Conservation (phyloP, 1,140 invertebrate genomes). For the Heliconius hewitsoni region DNA sequence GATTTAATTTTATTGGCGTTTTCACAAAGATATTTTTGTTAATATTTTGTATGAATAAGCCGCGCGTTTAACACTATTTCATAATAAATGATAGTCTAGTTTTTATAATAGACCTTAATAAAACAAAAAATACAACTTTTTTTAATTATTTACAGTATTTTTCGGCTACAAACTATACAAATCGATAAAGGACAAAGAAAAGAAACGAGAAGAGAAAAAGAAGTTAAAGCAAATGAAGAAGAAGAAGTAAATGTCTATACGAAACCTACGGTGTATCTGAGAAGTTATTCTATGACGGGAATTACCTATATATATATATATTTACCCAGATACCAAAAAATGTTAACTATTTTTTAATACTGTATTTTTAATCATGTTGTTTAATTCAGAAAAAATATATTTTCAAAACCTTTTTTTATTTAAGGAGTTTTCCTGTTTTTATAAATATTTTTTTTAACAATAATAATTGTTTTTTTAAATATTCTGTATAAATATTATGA, state of each 20-base stretch:
- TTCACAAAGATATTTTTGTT: no score
- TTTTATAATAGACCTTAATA: no score
- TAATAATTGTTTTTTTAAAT: no score
- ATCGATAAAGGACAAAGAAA: constrained; percentile 87
- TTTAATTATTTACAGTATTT: constrained; percentile 85
- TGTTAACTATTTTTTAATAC: no score
- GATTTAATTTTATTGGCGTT: no score
- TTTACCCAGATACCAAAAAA: not conserved
- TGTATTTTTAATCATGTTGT: no score
- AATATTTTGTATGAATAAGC: no score
- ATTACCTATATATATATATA: not conserved
- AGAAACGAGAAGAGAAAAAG: constrained; percentile 87
- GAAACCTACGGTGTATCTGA: not conserved
- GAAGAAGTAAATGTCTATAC: constrained; percentile 72
- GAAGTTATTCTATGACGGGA: constrained; percentile 6
- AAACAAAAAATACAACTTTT: not conserved
- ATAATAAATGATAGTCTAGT: no score
- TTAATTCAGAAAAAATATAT: no score
- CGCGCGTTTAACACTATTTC: no score
- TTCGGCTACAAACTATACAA: constrained; percentile 92
- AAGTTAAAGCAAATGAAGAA: constrained; percentile 85
- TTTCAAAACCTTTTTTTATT: no score
- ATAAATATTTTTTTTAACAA: not conserved
- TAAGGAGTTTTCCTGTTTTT: not conserved
- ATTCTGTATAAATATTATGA: no score